phyloP scores from a whole-genome alignment of 2,113 vertebrate genomes.

The Typhlomys cinereus region DNA sequence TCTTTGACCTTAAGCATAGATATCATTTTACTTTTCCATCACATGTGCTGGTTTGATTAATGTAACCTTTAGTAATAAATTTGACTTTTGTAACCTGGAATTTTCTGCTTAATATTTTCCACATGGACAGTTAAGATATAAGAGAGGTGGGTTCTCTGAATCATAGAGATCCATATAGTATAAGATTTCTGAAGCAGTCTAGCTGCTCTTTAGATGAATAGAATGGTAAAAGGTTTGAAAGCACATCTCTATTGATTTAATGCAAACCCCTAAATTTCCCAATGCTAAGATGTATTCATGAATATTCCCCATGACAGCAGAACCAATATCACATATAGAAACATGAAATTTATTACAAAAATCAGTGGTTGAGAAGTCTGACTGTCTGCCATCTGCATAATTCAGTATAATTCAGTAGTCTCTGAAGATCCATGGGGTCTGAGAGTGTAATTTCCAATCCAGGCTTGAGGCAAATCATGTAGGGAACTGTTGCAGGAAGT shows the following conservation, averaged over 20 bases:
- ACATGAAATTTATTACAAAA: neutral
- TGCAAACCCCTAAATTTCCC: neutral
- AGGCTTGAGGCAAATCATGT: neutral
- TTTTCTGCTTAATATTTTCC: neutral
- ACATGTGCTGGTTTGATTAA: neutral
- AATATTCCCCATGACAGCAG: neutral
- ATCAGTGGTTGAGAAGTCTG: neutral
- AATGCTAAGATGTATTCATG: neutral
- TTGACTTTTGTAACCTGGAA: neutral
- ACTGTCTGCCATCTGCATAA: too few relatives aligned
- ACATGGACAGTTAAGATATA: neutral
- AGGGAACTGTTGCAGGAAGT: neutral
- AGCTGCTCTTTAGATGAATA: neutral
- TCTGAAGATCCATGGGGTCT: neutral
- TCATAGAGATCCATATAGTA: neutral
- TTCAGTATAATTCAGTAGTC: neutral
- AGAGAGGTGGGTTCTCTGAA: neutral
- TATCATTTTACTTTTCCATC: neutral
- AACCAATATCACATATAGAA: neutral
- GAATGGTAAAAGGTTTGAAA: neutral
- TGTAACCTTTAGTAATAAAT: neutral
- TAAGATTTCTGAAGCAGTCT: neutral
- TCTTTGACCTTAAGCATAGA: neutral
- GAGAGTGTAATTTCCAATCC: neutral
- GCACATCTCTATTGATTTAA: neutral